These are phyloP conservation scores for Corvus moneduloides DNA, from an alignment of 2,113 vertebrate species.

Conservation along the genomic window DNA sequence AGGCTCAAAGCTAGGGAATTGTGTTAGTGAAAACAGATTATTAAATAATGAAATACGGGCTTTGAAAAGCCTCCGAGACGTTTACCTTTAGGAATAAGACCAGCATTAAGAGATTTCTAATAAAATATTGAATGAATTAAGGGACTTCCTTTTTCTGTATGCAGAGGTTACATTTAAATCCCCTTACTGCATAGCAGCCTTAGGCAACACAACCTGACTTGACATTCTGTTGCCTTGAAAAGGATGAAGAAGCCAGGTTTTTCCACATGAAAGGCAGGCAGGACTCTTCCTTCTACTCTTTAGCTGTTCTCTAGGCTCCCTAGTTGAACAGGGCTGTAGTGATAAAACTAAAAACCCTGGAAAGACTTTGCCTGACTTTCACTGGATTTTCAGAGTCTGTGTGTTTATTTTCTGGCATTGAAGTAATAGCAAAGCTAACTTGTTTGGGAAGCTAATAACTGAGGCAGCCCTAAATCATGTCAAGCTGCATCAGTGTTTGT, in stretches of 20 bases:
- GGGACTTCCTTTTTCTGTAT: conserved; percentile 62
- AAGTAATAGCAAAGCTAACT: neutral
- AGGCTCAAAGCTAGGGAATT: conserved; percentile 53
- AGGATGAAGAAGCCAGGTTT: conserved; percentile 45
- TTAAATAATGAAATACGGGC: conserved; percentile 73
- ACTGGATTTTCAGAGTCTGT: neutral
- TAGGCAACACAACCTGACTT: conserved; percentile 71
- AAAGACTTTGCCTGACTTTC: conserved; percentile 45
- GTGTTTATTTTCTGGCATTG: neutral
- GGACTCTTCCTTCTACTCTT: conserved; percentile 39
- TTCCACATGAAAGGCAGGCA: conserved; percentile 60
- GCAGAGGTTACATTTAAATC: conserved; percentile 67
- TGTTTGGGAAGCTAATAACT: neutral
- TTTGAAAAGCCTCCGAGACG: conserved; percentile 64
- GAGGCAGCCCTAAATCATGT: neutral
- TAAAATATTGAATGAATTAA: conserved; percentile 76
- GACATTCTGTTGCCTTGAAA: conserved; percentile 61
- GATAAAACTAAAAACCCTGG: conserved; percentile 42
- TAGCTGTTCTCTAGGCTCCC: conserved; percentile 35
- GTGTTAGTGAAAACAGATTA: conserved; percentile 62
- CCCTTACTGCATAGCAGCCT: conserved; percentile 56
- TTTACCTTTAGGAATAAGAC: conserved; percentile 68
- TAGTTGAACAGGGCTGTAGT: conserved; percentile 1
- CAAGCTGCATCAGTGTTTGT: neutral
- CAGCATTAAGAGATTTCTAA: conserved; percentile 68